phyloP scores from a whole-genome alignment of 2,888 invertebrate species.

The Altica lythri region DNA sequence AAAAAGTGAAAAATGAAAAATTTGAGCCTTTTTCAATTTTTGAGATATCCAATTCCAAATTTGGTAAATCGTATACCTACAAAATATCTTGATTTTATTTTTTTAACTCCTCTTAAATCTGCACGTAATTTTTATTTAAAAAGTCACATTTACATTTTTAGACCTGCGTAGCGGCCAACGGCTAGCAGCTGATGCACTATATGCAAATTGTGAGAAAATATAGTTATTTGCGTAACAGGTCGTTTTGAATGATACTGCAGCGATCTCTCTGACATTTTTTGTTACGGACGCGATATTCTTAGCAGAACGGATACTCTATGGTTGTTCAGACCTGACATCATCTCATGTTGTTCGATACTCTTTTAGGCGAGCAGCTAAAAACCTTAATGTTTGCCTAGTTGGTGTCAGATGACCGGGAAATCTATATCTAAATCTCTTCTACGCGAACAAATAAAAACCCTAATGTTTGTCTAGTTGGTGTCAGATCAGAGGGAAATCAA shows the following conservation, averaged over 20 bases:
- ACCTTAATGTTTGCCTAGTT: background rate
- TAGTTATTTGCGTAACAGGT: too few relatives aligned
- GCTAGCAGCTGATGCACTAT: too few relatives aligned
- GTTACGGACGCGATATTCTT: background rate
- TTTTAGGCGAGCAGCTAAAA: background rate
- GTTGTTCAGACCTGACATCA: background rate
- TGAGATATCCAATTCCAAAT: too few relatives aligned
- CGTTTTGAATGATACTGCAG: background rate
- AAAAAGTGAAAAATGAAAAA: too few relatives aligned
- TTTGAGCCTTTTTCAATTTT: too few relatives aligned
- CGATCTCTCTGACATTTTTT: background rate
- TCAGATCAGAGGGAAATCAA: background rate
- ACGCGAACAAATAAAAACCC: background rate
- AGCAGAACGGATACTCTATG: background rate
- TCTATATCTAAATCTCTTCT: background rate
- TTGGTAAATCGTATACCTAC: too few relatives aligned
- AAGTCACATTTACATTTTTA: too few relatives aligned
- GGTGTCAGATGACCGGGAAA: background rate
- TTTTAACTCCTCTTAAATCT: too few relatives aligned
- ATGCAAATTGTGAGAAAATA: too few relatives aligned
- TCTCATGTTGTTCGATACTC: background rate
- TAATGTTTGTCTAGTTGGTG: background rate
- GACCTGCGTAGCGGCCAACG: too few relatives aligned
- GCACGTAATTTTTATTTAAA: too few relatives aligned
- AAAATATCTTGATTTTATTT: too few relatives aligned